Evolutionary conservation across 2,113 vertebrate genomes (phyloP).

Genomic region (Psittacara wagleri): DNA sequence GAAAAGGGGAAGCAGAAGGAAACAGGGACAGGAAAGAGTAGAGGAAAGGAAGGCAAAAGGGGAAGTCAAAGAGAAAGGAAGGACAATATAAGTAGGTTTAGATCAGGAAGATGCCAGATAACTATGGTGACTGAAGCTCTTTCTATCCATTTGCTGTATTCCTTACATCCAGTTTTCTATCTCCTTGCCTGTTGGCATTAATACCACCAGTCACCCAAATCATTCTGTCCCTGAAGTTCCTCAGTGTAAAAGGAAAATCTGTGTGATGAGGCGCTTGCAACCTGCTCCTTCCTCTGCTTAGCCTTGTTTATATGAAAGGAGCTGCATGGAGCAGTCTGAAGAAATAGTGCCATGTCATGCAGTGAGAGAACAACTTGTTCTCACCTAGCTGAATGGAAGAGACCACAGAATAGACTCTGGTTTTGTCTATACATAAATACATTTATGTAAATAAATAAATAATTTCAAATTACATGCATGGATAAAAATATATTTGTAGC

Average conservation of each 20-base stretch:
- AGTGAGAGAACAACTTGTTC: not conserved
- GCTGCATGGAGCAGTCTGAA: not conserved
- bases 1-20: not conserved
- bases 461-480: not conserved
- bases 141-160: not conserved
- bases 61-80: not conserved
- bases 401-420: not conserved
- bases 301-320: not conserved
- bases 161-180: not conserved
- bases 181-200: not conserved
- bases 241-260: not conserved
- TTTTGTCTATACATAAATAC: not conserved
- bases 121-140: not conserved
- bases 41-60: not conserved
- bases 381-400: not conserved
- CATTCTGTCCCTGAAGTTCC: not conserved
- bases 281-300: not conserved
- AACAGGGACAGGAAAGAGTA: not conserved
- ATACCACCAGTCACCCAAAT: not conserved
- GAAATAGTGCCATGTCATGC: not conserved
- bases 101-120: not conserved
- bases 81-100: not conserved
- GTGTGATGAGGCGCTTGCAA: not conserved
- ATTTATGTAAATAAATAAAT: not conserved
- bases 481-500: not conserved